A percentile compares a stretch with the other conserved stretches of the same genome.
phyloP scores from a whole-genome alignment of 2,888 invertebrate species.

The Callyntrura sp. region DNA sequence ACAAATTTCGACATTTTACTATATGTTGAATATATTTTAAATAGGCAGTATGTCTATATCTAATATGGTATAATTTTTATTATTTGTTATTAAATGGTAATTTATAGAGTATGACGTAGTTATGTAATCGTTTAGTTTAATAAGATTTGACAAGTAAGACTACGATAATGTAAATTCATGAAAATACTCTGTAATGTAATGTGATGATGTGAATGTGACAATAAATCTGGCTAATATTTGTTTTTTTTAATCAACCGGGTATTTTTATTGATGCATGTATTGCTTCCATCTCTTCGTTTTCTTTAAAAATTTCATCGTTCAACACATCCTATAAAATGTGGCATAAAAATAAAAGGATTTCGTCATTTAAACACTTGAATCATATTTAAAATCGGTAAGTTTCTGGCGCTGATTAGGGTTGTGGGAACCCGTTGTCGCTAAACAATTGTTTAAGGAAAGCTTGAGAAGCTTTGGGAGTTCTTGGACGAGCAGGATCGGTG shows the following conservation, averaged over 20 bases:
- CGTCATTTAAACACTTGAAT: background rate
- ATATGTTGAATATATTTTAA: too few species aligned
- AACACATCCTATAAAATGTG: too few species aligned
- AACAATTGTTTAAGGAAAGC: constrained; percentile 77
- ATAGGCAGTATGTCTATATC: too few species aligned
- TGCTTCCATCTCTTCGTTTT: too few species aligned
- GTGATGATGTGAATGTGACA: constrained; percentile 75
- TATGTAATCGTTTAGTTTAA: too few species aligned
- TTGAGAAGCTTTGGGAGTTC: constrained; percentile 80
- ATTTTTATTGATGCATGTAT: too few species aligned
- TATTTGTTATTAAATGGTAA: too few species aligned
- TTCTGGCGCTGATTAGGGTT: background rate
- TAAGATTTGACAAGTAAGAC: too few species aligned
- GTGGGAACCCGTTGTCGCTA: constrained; percentile 70
- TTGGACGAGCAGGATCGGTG: constrained; percentile 65
- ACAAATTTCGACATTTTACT: too few species aligned
- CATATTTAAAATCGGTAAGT: background rate
- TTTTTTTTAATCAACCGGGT: constrained; percentile 39
- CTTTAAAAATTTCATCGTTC: too few species aligned
- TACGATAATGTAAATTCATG: background rate
- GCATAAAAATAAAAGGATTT: background rate
- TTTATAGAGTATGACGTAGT: too few species aligned
- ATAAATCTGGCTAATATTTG: constrained; percentile 55
- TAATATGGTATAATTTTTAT: too few species aligned
- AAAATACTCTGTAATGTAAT: constrained; percentile 51